phyloP scores from a whole-genome alignment of 2,113 vertebrate species.

The Talpa occidentalis region DNA sequence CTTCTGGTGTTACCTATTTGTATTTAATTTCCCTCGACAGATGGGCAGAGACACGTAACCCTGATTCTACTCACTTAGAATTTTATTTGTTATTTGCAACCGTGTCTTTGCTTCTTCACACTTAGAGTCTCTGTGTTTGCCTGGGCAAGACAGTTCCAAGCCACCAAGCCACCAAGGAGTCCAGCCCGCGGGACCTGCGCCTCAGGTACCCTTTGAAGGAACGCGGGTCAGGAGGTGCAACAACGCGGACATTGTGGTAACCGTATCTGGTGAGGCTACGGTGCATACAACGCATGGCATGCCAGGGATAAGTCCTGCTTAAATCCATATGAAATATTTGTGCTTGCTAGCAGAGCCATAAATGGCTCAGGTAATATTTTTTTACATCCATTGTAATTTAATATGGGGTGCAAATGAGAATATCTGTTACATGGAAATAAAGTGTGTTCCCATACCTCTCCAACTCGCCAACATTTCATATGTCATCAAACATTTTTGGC shows the following conservation, averaged over 20 bases:
- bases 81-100: neutral
- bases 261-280: neutral
- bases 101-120: neutral
- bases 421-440: conserved; percentile 20
- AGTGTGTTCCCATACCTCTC: neutral
- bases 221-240: neutral
- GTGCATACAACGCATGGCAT: neutral
- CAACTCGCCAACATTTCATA: neutral
- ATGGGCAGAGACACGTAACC: neutral
- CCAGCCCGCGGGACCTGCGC: no score
- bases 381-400: neutral
- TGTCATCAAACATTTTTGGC: neutral
- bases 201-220: neutral
- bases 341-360: neutral
- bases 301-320: neutral
- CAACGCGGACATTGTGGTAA: neutral
- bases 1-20: conserved; percentile 31
- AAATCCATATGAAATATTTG: neutral
- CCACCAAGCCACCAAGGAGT: accelerated
- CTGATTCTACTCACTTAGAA: neutral
- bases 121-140: neutral
- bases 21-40: conserved; percentile 34
- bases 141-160: neutral
- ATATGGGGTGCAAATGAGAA: neutral
- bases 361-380: neutral